These are phyloP conservation scores for Crossocerus cetratus DNA, from an alignment of 2,888 invertebrate species.

Conservation along the genomic window DNA sequence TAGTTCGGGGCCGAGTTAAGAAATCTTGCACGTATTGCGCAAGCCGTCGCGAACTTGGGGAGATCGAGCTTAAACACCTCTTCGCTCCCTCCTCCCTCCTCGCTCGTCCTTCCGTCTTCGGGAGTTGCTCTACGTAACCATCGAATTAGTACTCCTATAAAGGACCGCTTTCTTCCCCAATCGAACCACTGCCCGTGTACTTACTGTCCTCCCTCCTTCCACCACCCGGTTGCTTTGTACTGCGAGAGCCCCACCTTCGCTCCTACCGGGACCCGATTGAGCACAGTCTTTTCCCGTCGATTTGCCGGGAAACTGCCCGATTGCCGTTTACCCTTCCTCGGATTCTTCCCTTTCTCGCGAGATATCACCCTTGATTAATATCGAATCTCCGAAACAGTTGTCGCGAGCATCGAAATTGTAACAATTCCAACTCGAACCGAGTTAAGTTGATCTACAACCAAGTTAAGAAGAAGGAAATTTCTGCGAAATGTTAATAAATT, in stretches of 20 bases:
- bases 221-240: background rate
- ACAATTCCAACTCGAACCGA: too few species aligned
- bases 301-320: too few species aligned
- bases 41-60: slow-evolving; percentile 3
- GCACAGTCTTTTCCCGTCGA: background rate
- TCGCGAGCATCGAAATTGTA: too few species aligned
- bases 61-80: too few species aligned
- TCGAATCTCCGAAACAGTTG: too few species aligned
- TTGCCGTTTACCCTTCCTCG: too few species aligned
- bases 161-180: slow-evolving; percentile 47
- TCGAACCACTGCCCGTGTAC: slow-evolving; percentile 35
- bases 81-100: too few species aligned
- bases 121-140: slow-evolving; percentile 38
- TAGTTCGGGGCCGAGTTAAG: slow-evolving; percentile 4
- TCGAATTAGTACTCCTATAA: slow-evolving; percentile 47
- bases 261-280: slow-evolving; percentile 4
- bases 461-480: too few species aligned
- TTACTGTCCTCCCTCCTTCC: background rate
- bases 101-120: slow-evolving; percentile 26
- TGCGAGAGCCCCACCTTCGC: background rate
- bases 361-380: too few species aligned
- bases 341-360: too few species aligned
- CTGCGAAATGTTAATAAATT: too few species aligned
- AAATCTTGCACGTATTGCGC: slow-evolving; percentile 5
- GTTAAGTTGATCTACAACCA: too few species aligned